Conservation (phyloP, 2,888 invertebrate species). For the Silvanus unidentatus region DNA sequence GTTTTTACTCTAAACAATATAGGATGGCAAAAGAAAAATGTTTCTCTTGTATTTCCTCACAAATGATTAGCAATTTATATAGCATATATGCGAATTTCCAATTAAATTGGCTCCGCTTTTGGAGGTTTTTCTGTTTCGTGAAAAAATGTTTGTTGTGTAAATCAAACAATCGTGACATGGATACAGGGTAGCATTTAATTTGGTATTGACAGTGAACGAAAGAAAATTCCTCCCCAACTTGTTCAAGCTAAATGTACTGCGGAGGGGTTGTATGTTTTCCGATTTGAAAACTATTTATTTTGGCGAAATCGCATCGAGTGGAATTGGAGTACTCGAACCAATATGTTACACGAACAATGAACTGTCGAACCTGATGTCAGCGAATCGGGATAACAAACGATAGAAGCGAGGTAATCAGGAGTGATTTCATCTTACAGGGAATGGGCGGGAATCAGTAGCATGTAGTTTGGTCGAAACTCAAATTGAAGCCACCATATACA, state of each 20-base stretch:
- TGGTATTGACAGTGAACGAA: too few relatives aligned
- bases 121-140: too few relatives aligned
- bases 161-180: too few relatives aligned
- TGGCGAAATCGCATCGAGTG: too few relatives aligned
- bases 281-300: conserved; percentile 14
- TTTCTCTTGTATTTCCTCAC: too few relatives aligned
- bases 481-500: conserved; percentile 19
- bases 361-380: conserved; percentile 48
- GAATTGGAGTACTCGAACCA: conserved; percentile 26
- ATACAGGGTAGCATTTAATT: too few relatives aligned
- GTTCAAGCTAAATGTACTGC: conserved; percentile 12
- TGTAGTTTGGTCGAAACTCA: conserved; percentile 36
- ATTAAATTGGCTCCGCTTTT: too few relatives aligned
- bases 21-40: too few relatives aligned
- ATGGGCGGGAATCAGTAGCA: conserved; percentile 44
- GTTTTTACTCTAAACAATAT: too few relatives aligned
- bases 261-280: conserved; percentile 12
- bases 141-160: too few relatives aligned
- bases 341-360: conserved; percentile 46
- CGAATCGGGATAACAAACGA: conserved; percentile 45
- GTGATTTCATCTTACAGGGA: conserved; percentile 47
- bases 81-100: too few relatives aligned
- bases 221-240: conserved; percentile 7
- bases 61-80: too few relatives aligned
- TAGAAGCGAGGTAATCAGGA: conserved; percentile 39